Conservation (phyloP, 2,797 vertebrate genomes). For the Catostomus latipinnis region DNA sequence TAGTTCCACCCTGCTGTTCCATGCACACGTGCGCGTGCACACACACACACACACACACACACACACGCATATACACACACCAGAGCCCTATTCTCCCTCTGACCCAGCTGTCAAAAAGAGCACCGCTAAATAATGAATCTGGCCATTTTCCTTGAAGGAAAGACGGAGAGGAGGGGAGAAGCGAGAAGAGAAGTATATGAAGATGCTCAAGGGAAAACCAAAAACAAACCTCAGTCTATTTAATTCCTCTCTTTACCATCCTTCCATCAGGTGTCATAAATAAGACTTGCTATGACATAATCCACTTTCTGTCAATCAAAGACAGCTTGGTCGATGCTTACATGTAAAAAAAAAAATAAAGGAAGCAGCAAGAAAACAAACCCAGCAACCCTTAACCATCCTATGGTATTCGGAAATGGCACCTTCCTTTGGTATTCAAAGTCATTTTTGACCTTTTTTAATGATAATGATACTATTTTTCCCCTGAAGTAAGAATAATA, state of each 20-base stretch:
- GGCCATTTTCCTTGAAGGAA: conserved; percentile 66
- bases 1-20: conserved; percentile 95
- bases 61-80: conserved; percentile 64
- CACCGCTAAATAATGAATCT: conserved; percentile 93
- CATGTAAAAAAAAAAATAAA: not conserved
- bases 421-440: too few relatives aligned
- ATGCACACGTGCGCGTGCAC: conserved; percentile 63
- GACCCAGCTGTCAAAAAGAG: conserved; percentile 89
- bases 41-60: conserved; percentile 65
- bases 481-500: too few relatives aligned
- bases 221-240: conserved; percentile 46
- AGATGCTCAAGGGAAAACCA: conserved; percentile 17
- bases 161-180: conserved; percentile 60
- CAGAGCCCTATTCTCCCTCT: conserved; percentile 20
- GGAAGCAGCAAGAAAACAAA: conserved; percentile 17
- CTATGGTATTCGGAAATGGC: too few relatives aligned
- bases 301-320: conserved; percentile 22
- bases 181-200: conserved; percentile 30
- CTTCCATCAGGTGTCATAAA: conserved; percentile 41
- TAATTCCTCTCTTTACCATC: conserved; percentile 26
- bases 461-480: too few relatives aligned
- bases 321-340: not conserved
- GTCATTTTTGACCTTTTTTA: too few relatives aligned
- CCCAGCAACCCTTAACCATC: not conserved
- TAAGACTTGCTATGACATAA: conserved; percentile 37